phyloP scores from a whole-genome alignment of 2,113 vertebrate species.

The Pelecanoides urinatrix region DNA sequence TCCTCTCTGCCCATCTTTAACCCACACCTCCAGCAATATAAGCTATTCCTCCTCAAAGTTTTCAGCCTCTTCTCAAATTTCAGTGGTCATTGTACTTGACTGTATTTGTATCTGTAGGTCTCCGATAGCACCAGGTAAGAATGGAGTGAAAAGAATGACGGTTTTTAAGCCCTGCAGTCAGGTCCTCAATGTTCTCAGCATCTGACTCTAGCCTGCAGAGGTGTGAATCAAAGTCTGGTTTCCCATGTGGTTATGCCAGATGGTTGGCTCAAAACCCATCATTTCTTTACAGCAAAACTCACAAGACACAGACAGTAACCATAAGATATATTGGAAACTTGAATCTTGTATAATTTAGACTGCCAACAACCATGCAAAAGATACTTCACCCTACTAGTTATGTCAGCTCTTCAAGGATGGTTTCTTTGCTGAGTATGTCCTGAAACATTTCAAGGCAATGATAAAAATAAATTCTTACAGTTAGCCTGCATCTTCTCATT shows the following conservation, averaged over 20 bases:
- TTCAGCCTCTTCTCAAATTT: neutral
- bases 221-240: slow-evolving; percentile 65
- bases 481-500: neutral
- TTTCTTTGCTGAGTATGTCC: neutral
- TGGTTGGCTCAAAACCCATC: slow-evolving; percentile 46
- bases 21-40: neutral
- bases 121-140: neutral
- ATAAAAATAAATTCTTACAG: neutral
- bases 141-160: neutral
- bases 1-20: neutral
- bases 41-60: neutral
- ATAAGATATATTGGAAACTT: slow-evolving; percentile 47
- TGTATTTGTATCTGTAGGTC: neutral
- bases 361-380: slow-evolving; percentile 31
- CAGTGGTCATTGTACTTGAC: neutral
- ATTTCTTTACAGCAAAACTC: slow-evolving; percentile 59
- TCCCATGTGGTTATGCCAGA: slow-evolving; percentile 62
- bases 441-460: neutral
- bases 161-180: neutral
- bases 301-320: slow-evolving; percentile 61
- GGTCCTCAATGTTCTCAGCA: slow-evolving; percentile 52
- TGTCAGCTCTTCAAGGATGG: slow-evolving; percentile 15
- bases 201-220: slow-evolving; percentile 61
- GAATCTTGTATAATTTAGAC: slow-evolving; percentile 16
- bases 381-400: slow-evolving; percentile 31